These are phyloP conservation scores for Enhydra lutris DNA, from an alignment of 2,113 vertebrate species.

Conservation along the genomic window DNA sequence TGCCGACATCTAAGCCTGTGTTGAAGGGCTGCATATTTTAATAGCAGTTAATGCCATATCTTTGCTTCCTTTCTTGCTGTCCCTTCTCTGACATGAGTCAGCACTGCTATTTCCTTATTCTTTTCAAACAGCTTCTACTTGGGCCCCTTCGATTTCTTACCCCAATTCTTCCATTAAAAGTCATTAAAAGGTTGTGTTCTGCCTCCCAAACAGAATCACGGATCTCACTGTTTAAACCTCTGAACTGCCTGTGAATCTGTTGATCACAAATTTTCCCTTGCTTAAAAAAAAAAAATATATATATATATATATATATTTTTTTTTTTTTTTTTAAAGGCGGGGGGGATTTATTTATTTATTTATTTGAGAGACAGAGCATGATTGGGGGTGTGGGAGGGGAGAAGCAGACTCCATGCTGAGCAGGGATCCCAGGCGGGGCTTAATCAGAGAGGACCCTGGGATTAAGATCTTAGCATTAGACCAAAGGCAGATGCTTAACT, in stretches of 20 bases:
- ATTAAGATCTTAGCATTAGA: too few species aligned
- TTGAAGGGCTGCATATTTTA: not conserved
- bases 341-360: too few species aligned
- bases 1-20: not conserved
- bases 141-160: not conserved
- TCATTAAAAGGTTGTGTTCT: not conserved
- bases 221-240: not conserved
- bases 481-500: not conserved
- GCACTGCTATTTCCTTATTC: not conserved
- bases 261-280: not conserved
- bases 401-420: too few species aligned
- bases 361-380: too few species aligned
- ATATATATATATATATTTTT: too few species aligned
- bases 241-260: not conserved
- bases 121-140: not conserved
- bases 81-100: not conserved
- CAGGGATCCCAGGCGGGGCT: too few species aligned
- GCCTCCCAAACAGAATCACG: not conserved
- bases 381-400: too few species aligned
- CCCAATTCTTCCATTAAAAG: not conserved
- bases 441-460: too few species aligned
- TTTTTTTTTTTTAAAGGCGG: too few species aligned
- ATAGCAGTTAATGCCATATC: not conserved
- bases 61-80: not conserved
- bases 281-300: not conserved